Evolutionary conservation across 2,888 invertebrate genomes (phyloP).

Genomic region (Idaea aversata): DNA sequence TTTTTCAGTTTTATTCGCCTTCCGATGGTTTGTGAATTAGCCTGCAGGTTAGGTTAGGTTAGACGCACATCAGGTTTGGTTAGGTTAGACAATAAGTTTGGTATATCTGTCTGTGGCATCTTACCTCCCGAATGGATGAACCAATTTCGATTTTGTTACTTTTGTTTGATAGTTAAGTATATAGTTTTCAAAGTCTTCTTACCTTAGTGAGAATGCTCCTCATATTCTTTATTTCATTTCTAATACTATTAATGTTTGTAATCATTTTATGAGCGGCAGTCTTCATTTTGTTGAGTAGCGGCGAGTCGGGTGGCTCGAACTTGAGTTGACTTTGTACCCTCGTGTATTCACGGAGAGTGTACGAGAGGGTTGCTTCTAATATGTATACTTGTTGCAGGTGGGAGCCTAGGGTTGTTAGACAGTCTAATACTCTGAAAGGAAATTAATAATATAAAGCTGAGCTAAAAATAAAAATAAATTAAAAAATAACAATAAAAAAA

Average conservation of each 20-base stretch:
- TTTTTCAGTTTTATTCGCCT: too few relatives aligned
- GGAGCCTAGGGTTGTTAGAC: slow-evolving; percentile 74
- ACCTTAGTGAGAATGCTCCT: slow-evolving; percentile 55
- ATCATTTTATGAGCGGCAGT: slow-evolving; percentile 46
- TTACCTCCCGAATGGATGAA: too few relatives aligned
- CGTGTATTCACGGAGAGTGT: slow-evolving; percentile 67
- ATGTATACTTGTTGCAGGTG: slow-evolving; percentile 80
- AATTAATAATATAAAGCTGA: too few relatives aligned
- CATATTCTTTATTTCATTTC: slow-evolving; percentile 52
- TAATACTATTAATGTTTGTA: slow-evolving; percentile 50
- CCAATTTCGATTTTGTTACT: too few relatives aligned
- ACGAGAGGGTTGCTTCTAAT: slow-evolving; percentile 79
- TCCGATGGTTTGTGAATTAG: too few relatives aligned
- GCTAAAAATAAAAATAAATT: too few relatives aligned
- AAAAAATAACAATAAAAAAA: too few relatives aligned
- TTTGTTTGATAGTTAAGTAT: too few relatives aligned
- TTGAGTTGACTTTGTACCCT: slow-evolving; percentile 54
- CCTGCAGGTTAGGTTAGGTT: too few relatives aligned
- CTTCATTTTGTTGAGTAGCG: slow-evolving; percentile 40
- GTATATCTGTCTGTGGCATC: too few relatives aligned
- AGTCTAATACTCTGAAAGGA: slow-evolving; percentile 75
- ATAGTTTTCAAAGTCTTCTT: slow-evolving; percentile 15
- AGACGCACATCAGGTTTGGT: too few relatives aligned
- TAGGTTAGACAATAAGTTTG: too few relatives aligned
- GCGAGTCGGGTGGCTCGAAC: slow-evolving; percentile 61